Evolutionary conservation across 2,888 invertebrate species (phyloP), one percentile per base, ranked within the genome.

Genomic region (Ichneumoninae sp.): DNA sequence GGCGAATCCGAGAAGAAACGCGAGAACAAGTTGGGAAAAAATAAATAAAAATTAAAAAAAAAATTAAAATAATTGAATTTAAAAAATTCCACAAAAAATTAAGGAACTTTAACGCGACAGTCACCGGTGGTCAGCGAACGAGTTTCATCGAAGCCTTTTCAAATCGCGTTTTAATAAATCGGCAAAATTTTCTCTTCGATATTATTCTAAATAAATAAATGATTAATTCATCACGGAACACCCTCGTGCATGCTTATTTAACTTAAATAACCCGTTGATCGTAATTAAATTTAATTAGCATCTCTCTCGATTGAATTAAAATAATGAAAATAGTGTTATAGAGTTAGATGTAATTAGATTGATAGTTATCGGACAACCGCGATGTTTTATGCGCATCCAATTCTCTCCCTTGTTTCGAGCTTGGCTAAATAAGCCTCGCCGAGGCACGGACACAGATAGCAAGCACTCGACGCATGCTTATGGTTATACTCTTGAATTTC

Each of bases 281-380:
- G 22, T 50, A 69, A 60, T 70, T 60, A 78, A 70, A 70, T 52
- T 26, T 30, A 60, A 62, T 71, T 30, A 72, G 50, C 47, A 66
- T 66, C 71, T 22, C 36, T 26, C 13, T 62, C 76, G 13, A 19
- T 26, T 26, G 40, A 36, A 68, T 47, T 50, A 16, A 70, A 7
- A 62, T 57, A 74, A 82, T 62, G 40, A 79, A 26, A 65, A 54
- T 54, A 40, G 16, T 79, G 70, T 79, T 83, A 70, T 57, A 22
- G 52, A 74, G 22, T 74, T 65, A 33, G 52, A 22, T 66, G 52
- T 66, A 75, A 75, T 75, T 75, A 19, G 8, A 47, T 62, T 26
- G 50, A 33, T 62, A 30, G 40, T 47, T 65, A 74, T 57, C 60
- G 36, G 54, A 57, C 13, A 77, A 54, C 33, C 19, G 50, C 60